These are phyloP conservation scores for Pimpla rufipes DNA, from an alignment of 2,888 invertebrate species.

Conservation along the genomic window DNA sequence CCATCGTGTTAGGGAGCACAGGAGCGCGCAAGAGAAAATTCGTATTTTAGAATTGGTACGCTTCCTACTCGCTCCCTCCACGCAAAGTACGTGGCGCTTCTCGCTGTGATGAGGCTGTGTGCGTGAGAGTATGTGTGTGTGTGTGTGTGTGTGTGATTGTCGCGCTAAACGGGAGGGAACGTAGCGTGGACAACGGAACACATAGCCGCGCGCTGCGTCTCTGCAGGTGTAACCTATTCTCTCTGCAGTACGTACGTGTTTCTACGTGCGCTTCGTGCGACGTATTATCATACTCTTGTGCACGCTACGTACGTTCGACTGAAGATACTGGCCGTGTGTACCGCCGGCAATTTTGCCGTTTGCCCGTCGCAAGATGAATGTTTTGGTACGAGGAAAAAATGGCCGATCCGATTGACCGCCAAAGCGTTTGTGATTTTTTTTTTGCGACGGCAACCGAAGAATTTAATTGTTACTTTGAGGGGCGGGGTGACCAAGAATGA, in stretches of 20 bases:
- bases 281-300: too few species aligned
- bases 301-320: too few species aligned
- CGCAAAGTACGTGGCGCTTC: neutral
- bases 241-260: slow-evolving; percentile 26
- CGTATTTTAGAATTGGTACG: slow-evolving; percentile 20
- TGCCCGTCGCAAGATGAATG: too few species aligned
- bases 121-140: too few species aligned
- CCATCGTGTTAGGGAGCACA: neutral
- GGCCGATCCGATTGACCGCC: too few species aligned
- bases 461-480: too few species aligned
- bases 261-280: neutral
- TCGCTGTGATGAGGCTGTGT: neutral
- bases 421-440: too few species aligned
- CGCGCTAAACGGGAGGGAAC: neutral
- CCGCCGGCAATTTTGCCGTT: too few species aligned
- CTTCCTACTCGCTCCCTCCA: neutral
- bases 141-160: neutral
- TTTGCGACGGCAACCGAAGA: too few species aligned
- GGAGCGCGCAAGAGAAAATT: slow-evolving; percentile 4
- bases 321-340: too few species aligned
- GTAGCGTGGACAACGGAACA: neutral
- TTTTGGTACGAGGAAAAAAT: too few species aligned
- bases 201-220: neutral
- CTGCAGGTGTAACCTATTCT: slow-evolving; percentile 48
- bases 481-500: too few species aligned